Evolutionary conservation across 2,888 invertebrate species (phyloP).

Genomic region (Cancer borealis): DNA sequence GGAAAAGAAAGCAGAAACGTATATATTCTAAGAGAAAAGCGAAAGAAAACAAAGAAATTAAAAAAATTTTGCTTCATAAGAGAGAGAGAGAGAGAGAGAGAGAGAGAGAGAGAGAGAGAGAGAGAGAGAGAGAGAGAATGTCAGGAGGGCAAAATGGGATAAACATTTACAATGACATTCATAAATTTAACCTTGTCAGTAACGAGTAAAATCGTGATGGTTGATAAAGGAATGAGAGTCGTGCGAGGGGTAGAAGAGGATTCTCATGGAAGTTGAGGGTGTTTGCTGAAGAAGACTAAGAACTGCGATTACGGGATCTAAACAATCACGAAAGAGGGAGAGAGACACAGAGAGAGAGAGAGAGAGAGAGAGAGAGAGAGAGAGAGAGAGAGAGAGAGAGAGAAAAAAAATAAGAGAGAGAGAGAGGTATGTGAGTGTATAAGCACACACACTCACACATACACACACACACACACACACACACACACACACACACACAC

Average conservation of each 20-base stretch:
- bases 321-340: too few relatives aligned
- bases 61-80: background rate
- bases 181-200: background rate
- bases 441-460: too few relatives aligned
- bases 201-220: background rate
- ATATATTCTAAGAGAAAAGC: background rate
- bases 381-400: background rate
- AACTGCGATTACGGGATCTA: too few relatives aligned
- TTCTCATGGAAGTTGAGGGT: too few relatives aligned
- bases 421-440: too few relatives aligned
- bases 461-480: too few relatives aligned
- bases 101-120: constrained; percentile 49
- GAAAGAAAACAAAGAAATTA: background rate
- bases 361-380: constrained; percentile 16
- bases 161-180: background rate
- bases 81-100: constrained; percentile 49
- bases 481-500: too few relatives aligned
- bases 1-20: background rate
- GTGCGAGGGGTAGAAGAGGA: too few relatives aligned
- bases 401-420: background rate
- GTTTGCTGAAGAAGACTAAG: too few relatives aligned
- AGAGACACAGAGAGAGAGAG: background rate
- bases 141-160: background rate
- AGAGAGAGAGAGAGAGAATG: constrained; percentile 46
- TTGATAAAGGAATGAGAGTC: background rate